These are phyloP conservation scores for Corythoichthys intestinalis DNA, from an alignment of 2,113 vertebrate genomes.

Conservation along the genomic window DNA sequence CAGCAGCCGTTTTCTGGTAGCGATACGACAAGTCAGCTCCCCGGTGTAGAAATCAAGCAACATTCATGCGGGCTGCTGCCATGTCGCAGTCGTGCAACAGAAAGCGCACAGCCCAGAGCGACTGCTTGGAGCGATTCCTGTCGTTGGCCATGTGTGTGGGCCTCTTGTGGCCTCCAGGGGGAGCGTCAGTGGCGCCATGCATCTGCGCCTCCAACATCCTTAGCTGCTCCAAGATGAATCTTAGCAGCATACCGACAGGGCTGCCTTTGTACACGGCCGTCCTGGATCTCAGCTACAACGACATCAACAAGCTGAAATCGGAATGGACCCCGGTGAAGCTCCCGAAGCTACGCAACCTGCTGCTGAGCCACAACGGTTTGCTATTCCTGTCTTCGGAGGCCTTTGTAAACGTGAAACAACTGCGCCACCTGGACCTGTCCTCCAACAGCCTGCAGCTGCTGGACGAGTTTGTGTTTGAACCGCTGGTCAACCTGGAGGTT, in stretches of 20 bases:
- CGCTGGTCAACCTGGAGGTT: slow-evolving; percentile 81
- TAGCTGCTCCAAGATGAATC: slow-evolving; percentile 88
- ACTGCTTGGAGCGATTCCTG: slow-evolving; percentile 40
- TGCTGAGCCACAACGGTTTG: slow-evolving; percentile 88
- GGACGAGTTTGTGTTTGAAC: slow-evolving; percentile 88
- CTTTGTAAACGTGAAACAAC: slow-evolving; percentile 78
- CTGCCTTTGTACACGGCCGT: slow-evolving; percentile 82
- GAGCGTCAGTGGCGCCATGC: slow-evolving; percentile 64
- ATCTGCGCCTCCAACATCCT: slow-evolving; percentile 95
- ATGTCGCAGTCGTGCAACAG: slow-evolving; percentile 55
- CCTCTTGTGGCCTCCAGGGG: slow-evolving; percentile 44
- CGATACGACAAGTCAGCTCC: slow-evolving; percentile 39
- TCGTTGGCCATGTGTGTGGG: slow-evolving; percentile 53
- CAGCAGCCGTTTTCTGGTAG: slow-evolving; percentile 40
- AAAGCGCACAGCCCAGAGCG: slow-evolving; percentile 44
- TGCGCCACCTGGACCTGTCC: slow-evolving; percentile 90
- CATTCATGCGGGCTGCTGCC: slow-evolving; percentile 24
- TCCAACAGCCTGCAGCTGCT: slow-evolving; percentile 80
- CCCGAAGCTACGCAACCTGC: slow-evolving; percentile 81
- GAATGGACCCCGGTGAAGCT: slow-evolving; percentile 83
- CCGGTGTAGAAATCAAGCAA: slow-evolving; percentile 34
- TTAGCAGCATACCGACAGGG: slow-evolving; percentile 71
- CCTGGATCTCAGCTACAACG: slow-evolving; percentile 91
- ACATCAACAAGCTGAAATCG: slow-evolving; percentile 74
- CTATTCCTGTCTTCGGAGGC: slow-evolving; percentile 88